Evolutionary conservation across 2,797 vertebrate species (phyloP).

Genomic region (Chrysocyon brachyurus): DNA sequence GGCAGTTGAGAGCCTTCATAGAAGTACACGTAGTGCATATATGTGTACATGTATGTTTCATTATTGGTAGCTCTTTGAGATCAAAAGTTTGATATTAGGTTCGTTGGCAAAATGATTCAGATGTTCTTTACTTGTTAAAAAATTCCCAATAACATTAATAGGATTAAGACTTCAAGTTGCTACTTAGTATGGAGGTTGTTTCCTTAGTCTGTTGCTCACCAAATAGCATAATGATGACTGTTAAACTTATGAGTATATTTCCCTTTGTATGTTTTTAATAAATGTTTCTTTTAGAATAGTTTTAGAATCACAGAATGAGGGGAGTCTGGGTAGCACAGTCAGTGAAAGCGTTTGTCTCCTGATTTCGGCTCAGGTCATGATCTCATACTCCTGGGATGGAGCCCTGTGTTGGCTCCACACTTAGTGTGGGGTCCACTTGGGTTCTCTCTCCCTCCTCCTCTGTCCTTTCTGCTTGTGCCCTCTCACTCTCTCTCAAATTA

Average conservation of each 20-base stretch:
- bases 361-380: neutral
- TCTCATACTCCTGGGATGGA: neutral
- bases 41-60: neutral
- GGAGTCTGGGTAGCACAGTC: neutral
- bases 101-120: neutral
- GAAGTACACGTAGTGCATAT: neutral
- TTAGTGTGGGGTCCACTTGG: neutral
- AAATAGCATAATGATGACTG: neutral
- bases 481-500: neutral
- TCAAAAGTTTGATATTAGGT: neutral
- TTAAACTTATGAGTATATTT: neutral
- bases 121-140: neutral
- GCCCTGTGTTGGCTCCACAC: neutral
- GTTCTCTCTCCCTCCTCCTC: neutral
- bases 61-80: neutral
- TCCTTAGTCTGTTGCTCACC: neutral
- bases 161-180: neutral
- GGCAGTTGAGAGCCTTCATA: neutral
- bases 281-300: neutral
- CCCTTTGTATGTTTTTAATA: neutral
- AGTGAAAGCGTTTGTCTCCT: neutral
- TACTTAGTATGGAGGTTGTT: neutral
- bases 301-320: neutral
- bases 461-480: neutral
- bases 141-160: neutral